phyloP scores from a whole-genome alignment of 2,888 invertebrate genomes.

The Drosophila paranaensis region DNA sequence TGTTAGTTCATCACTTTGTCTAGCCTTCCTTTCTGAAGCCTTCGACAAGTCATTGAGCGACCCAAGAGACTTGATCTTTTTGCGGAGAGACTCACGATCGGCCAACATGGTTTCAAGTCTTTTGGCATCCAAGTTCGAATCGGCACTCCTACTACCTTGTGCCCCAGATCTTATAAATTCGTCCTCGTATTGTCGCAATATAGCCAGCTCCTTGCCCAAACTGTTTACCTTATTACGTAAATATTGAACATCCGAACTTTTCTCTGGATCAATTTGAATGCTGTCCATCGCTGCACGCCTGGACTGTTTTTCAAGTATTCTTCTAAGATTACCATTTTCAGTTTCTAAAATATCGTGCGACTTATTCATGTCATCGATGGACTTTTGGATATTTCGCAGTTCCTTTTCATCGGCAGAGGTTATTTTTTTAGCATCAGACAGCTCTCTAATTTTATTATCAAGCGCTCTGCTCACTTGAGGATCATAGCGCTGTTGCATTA shows the following conservation, averaged over 20 bases:
- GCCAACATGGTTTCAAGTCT: slow-evolving; percentile 69
- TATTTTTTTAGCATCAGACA: slow-evolving; percentile 67
- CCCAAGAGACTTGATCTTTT: slow-evolving; percentile 57
- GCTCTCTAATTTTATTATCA: slow-evolving; percentile 67
- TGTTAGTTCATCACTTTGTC: slow-evolving; percentile 42
- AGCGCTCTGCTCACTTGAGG: slow-evolving; percentile 63
- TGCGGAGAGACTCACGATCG: slow-evolving; percentile 76
- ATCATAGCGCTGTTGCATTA: slow-evolving; percentile 66
- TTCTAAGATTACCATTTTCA: slow-evolving; percentile 74
- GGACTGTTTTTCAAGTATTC: slow-evolving; percentile 76
- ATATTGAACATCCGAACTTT: slow-evolving; percentile 67
- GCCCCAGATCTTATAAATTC: slow-evolving; percentile 39
- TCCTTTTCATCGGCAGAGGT: slow-evolving; percentile 71
- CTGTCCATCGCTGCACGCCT: slow-evolving; percentile 56
- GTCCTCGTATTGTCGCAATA: slow-evolving; percentile 74
- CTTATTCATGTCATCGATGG: slow-evolving; percentile 75
- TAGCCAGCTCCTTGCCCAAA: slow-evolving; percentile 70
- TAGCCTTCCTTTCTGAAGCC: slow-evolving; percentile 53
- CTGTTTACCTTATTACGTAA: slow-evolving; percentile 74
- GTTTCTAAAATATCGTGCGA: slow-evolving; percentile 75
- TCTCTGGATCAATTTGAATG: slow-evolving; percentile 69
- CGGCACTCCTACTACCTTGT: background rate
- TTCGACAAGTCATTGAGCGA: slow-evolving; percentile 49
- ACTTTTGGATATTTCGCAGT: slow-evolving; percentile 59
- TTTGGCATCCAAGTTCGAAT: slow-evolving; percentile 59